These are phyloP conservation scores for Noctilio leporinus DNA, from an alignment of 2,113 vertebrate species.

Conservation along the genomic window DNA sequence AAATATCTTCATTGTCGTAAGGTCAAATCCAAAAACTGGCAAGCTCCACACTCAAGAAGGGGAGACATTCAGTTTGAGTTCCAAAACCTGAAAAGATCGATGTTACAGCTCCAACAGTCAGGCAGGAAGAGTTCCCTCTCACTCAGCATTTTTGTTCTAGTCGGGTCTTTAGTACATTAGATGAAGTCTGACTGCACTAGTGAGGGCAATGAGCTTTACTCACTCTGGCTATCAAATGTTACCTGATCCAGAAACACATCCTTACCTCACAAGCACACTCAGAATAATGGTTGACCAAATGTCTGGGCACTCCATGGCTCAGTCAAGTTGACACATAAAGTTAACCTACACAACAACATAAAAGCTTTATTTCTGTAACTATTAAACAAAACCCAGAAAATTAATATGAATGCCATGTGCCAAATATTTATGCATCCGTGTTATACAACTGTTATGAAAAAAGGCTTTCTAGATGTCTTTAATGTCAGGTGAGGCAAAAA, in stretches of 20 bases:
- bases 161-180: background rate
- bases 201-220: background rate
- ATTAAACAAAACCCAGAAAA: background rate
- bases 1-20: background rate
- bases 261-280: background rate
- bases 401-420: background rate
- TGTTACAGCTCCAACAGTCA: background rate
- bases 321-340: background rate
- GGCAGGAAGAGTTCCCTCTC: background rate
- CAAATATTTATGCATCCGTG: background rate
- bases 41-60: background rate
- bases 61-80: background rate
- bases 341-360: background rate
- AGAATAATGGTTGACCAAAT: background rate
- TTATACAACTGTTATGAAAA: background rate
- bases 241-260: background rate
- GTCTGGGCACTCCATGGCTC: background rate
- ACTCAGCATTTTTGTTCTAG: background rate
- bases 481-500: background rate
- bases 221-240: background rate
- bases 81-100: background rate
- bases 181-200: background rate
- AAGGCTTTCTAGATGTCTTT: background rate
- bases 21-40: background rate
- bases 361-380: background rate